Conservation (phyloP, 1,140 invertebrate species). For the Camponotus pennsylvanicus region DNA sequence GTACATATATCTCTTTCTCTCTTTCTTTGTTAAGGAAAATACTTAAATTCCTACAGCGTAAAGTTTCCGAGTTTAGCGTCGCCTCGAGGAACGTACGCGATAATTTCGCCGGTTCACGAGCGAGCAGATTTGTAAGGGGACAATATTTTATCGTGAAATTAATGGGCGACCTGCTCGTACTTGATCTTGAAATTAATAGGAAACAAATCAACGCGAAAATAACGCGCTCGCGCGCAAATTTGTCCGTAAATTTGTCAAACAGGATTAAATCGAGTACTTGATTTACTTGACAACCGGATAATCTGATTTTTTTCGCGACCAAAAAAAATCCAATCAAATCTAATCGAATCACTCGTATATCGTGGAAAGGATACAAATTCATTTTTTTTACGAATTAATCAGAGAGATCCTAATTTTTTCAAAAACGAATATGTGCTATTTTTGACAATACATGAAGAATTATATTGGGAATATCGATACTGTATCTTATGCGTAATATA, state of each 20-base stretch:
- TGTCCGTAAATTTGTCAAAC: not conserved
- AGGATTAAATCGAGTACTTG: not conserved
- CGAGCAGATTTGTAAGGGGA: not conserved
- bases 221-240: not conserved
- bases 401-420: not conserved
- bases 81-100: not conserved
- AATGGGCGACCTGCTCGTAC: not conserved
- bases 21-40: not conserved
- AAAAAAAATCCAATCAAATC: not conserved
- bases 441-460: not conserved
- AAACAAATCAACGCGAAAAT: not conserved
- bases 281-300: conserved; percentile 8
- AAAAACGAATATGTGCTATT: not conserved
- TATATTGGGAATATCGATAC: not conserved
- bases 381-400: conserved; percentile 4
- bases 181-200: conserved; percentile 50
- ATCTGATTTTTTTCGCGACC: conserved; percentile 5
- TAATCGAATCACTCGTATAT: not conserved
- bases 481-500: not conserved
- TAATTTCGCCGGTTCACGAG: conserved; percentile 2
- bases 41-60: not conserved
- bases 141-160: conserved; percentile 24
- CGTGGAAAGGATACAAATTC: not conserved
- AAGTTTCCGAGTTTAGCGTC: conserved; percentile 7
- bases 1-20: not conserved